Base-by-base conservation (phyloP, 2,888 invertebrate genomes). In the Amblyteles armatorius region DNA sequence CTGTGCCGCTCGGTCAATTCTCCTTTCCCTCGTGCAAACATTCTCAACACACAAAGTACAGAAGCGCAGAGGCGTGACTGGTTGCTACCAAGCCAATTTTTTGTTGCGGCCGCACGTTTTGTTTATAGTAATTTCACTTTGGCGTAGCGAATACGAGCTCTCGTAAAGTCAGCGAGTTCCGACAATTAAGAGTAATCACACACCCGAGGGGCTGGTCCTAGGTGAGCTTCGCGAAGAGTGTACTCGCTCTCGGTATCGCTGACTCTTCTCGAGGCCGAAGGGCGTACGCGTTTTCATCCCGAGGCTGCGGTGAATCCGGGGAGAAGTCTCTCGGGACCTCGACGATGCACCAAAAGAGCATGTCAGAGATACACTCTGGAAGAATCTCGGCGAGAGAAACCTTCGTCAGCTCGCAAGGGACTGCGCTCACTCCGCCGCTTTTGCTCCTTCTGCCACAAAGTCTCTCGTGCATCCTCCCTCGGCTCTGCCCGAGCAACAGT, bases 181-280 rank as follows among this genome's bases (percentile, higher is more conserved):
- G 86, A 88, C 88, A 91, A 90, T 91, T 91, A 91, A 90, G 89
- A 88, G 89, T 89, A 90, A 91, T 91, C 91, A 89, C 87, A 88
- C 89, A 89, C 86, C 90, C 88, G 88, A 88, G 83, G 78, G 79
- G 85, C 80, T 26, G 13, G 22, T 73, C 65, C 63, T 76, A 65
- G 74, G 74, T 55, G 48, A 73, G 72, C 72, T 40, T 44, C 9
- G 16, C 50, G 69, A 36, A 36, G 44, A 79, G 22, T 67, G 33
- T 29, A 36, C 65, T 63, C 44, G 33, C 13, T n/a, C 48, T 48
- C 74, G 33, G 57, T 44, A 40, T 55, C 26, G 44, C 40, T 50
- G 74, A 65, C n/a, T 50, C 50, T 33, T 33, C 33, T 52, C 65
- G 74, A 76, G 74, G 74, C 50, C 74, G 74, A 65, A 76, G 65